Percentiles rank a stretch among this genome's conserved stretches.
These are phyloP conservation scores for Lamellibrachia columna DNA, from an alignment of 2,888 invertebrate species.

Conservation along the genomic window DNA sequence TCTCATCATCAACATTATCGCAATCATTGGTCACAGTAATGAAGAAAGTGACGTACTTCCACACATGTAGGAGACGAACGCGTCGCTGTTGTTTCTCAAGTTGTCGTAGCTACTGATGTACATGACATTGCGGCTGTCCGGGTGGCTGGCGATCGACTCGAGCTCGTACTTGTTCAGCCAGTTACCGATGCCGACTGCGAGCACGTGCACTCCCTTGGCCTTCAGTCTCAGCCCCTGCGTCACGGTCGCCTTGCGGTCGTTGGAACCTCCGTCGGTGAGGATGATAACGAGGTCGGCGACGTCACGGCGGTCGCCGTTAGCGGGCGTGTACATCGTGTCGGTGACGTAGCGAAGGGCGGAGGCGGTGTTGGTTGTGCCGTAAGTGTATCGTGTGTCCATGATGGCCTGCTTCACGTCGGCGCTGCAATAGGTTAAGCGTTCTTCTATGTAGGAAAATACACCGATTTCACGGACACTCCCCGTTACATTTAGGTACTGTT, in stretches of 20 bases:
- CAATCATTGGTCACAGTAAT: neutral
- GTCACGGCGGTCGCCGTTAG: slow-evolving; percentile 29
- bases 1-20: neutral
- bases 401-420: neutral
- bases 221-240: slow-evolving; percentile 21
- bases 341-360: slow-evolving; percentile 17
- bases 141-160: slow-evolving; percentile 29
- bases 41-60: slow-evolving; percentile 21
- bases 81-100: neutral
- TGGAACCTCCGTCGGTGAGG: slow-evolving; percentile 34
- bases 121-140: slow-evolving; percentile 21
- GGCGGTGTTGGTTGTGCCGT: slow-evolving; percentile 27
- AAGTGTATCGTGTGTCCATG: neutral
- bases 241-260: slow-evolving; percentile 24
- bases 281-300: slow-evolving; percentile 31
- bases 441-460: too few relatives aligned
- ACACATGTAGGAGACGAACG: slow-evolving; percentile 20
- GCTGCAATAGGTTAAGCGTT: neutral
- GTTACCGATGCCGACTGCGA: slow-evolving; percentile 28
- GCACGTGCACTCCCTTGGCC: slow-evolving; percentile 27
- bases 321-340: slow-evolving; percentile 19
- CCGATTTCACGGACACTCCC: too few relatives aligned
- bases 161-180: slow-evolving; percentile 32
- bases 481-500: too few relatives aligned
- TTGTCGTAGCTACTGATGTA: slow-evolving; percentile 16